Base-by-base conservation (phyloP, 2,797 vertebrate genomes). In the Darevskia nairensis region DNA sequence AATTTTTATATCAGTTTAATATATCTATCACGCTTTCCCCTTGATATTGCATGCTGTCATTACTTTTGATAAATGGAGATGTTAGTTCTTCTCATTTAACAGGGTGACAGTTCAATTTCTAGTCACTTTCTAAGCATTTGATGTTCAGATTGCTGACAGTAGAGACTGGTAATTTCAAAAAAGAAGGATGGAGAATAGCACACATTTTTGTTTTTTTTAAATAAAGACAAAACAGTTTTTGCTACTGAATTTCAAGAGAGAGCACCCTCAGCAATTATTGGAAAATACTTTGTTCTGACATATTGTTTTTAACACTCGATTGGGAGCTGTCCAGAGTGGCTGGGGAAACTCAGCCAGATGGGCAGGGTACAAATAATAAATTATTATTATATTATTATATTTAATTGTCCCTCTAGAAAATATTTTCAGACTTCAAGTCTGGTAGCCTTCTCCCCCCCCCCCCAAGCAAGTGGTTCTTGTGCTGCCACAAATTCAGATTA, bases 11-110 rank as follows among this genome's bases (percentile, higher is more conserved):
- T 82, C 1, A 0, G 11, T 85, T 79, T 93, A 90, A 93, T 94
- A 82, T 89, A 88, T 94, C 92, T 89, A 84, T 91, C 91, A 83
- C 91, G 84, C 85, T 92, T 80, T 82, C 83, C 66, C 80, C 90
- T 32, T 82, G 87, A 32, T 92, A 55, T 81, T 89, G 39, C 81
- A 87, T 75, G 3, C 90, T 93, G 92, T 89, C 92, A 94, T 44
- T 85, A 55, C 55, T 92, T 82, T 75, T 94, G 93, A 95, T 76
- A 91, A 93, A 93, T 93, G 75, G 76, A 90, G 89, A 85, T 91
- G 71, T 86, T 93, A 4, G 86, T 94, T 90, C 86, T 90, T 87
- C 93, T 92, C 89, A 89, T 89, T 90, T 92, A 88, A 89, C 84
- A 82, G 77, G 46, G 41, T 90, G 84, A 86, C 92, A 84, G 74